Base-by-base conservation (phyloP, 92 coral and sea anemone genomes). In the Umimayanthus chanpuru region DNA sequence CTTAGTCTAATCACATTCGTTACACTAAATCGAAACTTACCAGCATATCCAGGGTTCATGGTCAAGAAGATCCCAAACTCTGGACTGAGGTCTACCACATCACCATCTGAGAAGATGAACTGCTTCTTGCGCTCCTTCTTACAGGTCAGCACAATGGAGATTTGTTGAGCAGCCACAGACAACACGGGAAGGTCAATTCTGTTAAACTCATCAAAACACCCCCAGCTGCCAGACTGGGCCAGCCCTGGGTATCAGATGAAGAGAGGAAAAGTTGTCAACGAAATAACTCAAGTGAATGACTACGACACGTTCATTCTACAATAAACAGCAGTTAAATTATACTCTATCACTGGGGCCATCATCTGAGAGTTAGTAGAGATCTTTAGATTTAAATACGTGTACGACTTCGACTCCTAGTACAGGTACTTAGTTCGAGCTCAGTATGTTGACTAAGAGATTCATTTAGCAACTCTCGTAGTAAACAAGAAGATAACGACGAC, bases 191-290 rank as follows among this genome's bases (percentile, higher is more conserved):
- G 98, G 77, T 94, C 94, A 75, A 94, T 94, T 76, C 98, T 94
- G 90, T 94, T 94, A 86, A 94, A 94, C 92, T 94, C 98, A 76
- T 94, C 98, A 81, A 94, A 94, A 58, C 98, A 94, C 23, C 98
- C 98, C 98, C 98, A 94, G 87, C 98, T 94, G n/a, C 98, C 98
- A 43, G 98, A 94, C 81, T 94, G 98, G 55, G 98, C 98, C 10
- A 94, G 89, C 26, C 97, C 97, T 94, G 81, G n/a, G 26, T 61
- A 61, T 61, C 23, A 6, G 26, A 61, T 61, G 26, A 61, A 20
- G 68, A 61, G 25, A 21, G 68, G 25, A 61, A 5, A 73, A 18
- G 9, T 14, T 14, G 6, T 79, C 25, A 39, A 8, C 82, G 36
- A 32, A 32, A 32, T 32, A 3, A 18, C 58, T 11, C 58, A 16